Percentiles rank a stretch among this genome's conserved stretches.
phyloP scores from a whole-genome alignment of 2,888 invertebrate species.

The Druceiella hillmani region DNA sequence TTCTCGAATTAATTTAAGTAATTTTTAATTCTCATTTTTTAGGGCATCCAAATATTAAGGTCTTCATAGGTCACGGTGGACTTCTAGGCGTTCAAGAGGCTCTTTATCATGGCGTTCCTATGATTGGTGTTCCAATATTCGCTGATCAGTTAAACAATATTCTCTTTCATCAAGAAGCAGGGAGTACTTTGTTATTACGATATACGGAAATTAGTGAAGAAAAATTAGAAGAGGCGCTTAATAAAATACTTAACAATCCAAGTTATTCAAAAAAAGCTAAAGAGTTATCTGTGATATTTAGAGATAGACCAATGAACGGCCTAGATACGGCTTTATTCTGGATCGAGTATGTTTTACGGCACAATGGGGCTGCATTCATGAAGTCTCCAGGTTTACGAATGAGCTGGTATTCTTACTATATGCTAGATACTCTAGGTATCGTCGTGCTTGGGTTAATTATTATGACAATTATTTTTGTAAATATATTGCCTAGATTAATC shows the following conservation, averaged over 20 bases:
- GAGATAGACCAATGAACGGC: constrained; percentile 14
- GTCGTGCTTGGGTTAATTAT: too few species aligned
- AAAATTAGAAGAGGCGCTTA: constrained; percentile 30
- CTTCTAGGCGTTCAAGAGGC: constrained; percentile 37
- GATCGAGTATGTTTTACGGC: constrained; percentile 19
- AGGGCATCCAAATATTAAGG: constrained; percentile 35
- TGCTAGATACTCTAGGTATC: constrained; percentile 39
- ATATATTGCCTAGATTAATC: too few species aligned
- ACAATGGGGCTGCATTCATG: constrained; percentile 17
- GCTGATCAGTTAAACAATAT: constrained; percentile 39
- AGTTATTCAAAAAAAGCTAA: constrained; percentile 22
- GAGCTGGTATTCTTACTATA: constrained; percentile 34
- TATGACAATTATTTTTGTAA: too few species aligned
- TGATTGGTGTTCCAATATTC: constrained; percentile 37
- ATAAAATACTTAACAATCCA: constrained; percentile 30
- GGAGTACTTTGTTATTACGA: constrained; percentile 32
- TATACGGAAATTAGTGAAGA: constrained; percentile 30
- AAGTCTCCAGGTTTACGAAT: constrained; percentile 30
- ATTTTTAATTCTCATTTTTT: constrained; percentile 17
- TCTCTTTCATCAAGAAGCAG: constrained; percentile 31
- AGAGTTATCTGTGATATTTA: constrained; percentile 12
- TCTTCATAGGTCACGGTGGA: constrained; percentile 43
- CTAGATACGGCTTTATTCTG: constrained; percentile 15
- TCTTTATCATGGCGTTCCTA: constrained; percentile 35
- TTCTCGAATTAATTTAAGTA: too few species aligned